Evolutionary conservation across 1,140 invertebrate genomes (phyloP).

Genomic region (Dreissena rostriformis): DNA sequence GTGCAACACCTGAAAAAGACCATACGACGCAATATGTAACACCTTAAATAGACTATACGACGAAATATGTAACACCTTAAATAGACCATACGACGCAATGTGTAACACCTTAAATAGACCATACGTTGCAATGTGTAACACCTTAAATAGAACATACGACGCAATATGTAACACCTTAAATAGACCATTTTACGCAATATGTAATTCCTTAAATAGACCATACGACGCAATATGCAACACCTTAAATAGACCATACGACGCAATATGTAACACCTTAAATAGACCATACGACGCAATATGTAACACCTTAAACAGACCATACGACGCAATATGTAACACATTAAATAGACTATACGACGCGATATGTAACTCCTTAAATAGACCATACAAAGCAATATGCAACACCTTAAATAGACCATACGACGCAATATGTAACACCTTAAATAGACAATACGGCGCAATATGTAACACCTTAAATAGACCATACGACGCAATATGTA

Average conservation of each 20-base stretch:
- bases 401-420: not conserved
- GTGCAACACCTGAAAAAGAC: conserved; percentile 34
- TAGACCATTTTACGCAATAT: not conserved
- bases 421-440: not conserved
- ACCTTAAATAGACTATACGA: not conserved
- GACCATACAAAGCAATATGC: not conserved
- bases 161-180: not conserved
- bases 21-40: not conserved
- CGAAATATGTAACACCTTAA: not conserved
- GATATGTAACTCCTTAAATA: not conserved
- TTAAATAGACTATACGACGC: not conserved
- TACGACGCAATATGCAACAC: no score
- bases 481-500: conserved; percentile 1
- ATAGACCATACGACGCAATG: not conserved
- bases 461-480: no score
- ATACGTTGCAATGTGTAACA: not conserved
- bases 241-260: no score
- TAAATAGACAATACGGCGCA: not conserved
- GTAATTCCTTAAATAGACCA: no score
- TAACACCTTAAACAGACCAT: not conserved
- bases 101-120: not conserved
- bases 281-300: not conserved
- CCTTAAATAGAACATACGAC: not conserved
- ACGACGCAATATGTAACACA: not conserved
- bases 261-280: conserved; percentile 29